These are phyloP conservation scores for Orthosia incerta DNA, from an alignment of 2,888 invertebrate genomes.

Conservation along the genomic window DNA sequence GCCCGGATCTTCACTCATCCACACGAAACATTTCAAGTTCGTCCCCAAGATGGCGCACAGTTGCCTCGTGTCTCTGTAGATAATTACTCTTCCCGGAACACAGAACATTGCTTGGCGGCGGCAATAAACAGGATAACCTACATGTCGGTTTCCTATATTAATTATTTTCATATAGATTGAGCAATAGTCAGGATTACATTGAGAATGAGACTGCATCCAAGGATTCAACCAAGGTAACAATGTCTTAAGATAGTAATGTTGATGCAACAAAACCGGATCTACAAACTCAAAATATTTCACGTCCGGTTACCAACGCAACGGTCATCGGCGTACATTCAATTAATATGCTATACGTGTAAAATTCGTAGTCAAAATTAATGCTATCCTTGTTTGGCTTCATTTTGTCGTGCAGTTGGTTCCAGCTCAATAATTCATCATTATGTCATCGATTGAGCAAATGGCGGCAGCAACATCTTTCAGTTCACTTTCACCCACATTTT, in stretches of 20 bases:
- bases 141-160: no score
- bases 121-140: no score
- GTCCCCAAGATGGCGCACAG: neutral
- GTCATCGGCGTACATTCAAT: conserved; percentile 13
- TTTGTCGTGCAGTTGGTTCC: conserved; percentile 24
- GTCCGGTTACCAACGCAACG: neutral
- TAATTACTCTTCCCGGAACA: neutral
- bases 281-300: neutral
- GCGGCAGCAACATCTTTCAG: conserved; percentile 76
- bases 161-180: neutral
- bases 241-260: neutral
- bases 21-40: neutral
- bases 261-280: neutral
- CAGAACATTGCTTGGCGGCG: neutral
- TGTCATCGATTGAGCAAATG: conserved; percentile 80
- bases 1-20: neutral
- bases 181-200: neutral
- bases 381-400: conserved; percentile 28
- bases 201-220: neutral
- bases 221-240: neutral
- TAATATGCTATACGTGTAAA: conserved; percentile 25
- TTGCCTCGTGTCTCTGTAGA: neutral
- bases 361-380: conserved; percentile 8
- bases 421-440: conserved; percentile 71
- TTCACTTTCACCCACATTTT: conserved; percentile 77